Percentiles rank a stretch among this genome's conserved stretches.
These are phyloP conservation scores for Schizopygopsis malacanthus DNA, from an alignment of 2,797 vertebrate genomes.

Conservation along the genomic window DNA sequence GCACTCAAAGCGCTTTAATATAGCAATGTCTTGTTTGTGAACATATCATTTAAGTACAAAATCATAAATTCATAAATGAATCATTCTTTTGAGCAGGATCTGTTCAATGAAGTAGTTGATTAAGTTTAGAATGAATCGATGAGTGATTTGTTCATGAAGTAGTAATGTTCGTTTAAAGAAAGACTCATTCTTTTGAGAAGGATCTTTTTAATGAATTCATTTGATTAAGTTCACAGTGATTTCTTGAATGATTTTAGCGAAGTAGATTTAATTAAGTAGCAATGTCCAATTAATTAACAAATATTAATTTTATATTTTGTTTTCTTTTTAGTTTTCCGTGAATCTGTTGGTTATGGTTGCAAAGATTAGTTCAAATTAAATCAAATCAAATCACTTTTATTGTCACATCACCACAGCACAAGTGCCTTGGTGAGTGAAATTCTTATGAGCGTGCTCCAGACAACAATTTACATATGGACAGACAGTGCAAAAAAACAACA, in stretches of 20 bases:
- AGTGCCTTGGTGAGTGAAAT: no score
- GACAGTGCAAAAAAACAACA: no score
- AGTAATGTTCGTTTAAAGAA: neutral
- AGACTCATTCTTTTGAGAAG: neutral
- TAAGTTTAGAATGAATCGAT: neutral
- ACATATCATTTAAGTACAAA: neutral
- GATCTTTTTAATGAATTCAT: neutral
- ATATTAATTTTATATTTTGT: neutral
- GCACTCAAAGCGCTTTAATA: no score
- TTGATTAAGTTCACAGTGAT: neutral
- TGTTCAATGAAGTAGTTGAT: neutral
- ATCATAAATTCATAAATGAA: neutral
- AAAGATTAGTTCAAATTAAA: no score
- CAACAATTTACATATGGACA: no score
- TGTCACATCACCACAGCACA: no score
- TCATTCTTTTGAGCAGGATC: neutral
- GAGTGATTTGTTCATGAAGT: neutral
- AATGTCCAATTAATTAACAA: neutral
- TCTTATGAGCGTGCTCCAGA: no score
- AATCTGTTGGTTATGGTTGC: neutral
- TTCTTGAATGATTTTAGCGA: neutral
- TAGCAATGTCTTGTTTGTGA: neutral
- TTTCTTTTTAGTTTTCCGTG: neutral
- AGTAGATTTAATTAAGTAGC: neutral
- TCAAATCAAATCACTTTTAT: no score